Percentiles rank a stretch among this genome's conserved stretches.
These are phyloP conservation scores for Crotalus horridus DNA, from an alignment of 2,113 vertebrate genomes.

Conservation along the genomic window DNA sequence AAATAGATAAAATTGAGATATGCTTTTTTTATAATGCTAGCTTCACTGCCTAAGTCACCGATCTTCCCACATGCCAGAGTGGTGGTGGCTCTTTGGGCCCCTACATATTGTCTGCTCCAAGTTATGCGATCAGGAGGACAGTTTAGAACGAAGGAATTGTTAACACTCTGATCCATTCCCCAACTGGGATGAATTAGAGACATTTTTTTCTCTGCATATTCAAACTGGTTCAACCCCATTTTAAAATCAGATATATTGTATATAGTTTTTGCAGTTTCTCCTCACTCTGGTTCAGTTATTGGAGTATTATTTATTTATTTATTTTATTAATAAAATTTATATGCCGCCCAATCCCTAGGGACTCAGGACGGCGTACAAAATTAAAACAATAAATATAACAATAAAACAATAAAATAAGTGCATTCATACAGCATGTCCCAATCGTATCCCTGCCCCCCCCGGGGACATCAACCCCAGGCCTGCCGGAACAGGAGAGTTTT, in stretches of 20 bases:
- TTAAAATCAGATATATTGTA: not conserved
- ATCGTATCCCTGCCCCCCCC: too few relatives aligned
- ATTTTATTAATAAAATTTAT: too few relatives aligned
- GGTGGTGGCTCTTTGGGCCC: not conserved
- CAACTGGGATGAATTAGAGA: not conserved
- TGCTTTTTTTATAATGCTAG: not conserved
- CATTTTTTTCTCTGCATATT: too few relatives aligned
- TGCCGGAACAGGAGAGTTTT: too few relatives aligned
- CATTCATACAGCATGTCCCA: too few relatives aligned
- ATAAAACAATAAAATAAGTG: too few relatives aligned
- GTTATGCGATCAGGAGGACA: not conserved
- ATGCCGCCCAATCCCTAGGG: too few relatives aligned
- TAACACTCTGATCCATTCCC: not conserved
- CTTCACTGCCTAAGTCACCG: not conserved
- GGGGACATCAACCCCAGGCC: too few relatives aligned
- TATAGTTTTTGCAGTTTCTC: not conserved
- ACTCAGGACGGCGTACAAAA: too few relatives aligned
- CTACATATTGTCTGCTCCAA: not conserved
- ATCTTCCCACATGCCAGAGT: not conserved
- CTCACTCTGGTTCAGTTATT: not conserved
- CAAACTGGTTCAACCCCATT: too few relatives aligned
- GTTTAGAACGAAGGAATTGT: not conserved
- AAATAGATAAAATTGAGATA: too few relatives aligned
- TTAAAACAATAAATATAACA: too few relatives aligned
- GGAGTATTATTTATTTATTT: not conserved